Evolutionary conservation across 2,113 vertebrate genomes (phyloP).

Genomic region (Burhinus bistriatus): DNA sequence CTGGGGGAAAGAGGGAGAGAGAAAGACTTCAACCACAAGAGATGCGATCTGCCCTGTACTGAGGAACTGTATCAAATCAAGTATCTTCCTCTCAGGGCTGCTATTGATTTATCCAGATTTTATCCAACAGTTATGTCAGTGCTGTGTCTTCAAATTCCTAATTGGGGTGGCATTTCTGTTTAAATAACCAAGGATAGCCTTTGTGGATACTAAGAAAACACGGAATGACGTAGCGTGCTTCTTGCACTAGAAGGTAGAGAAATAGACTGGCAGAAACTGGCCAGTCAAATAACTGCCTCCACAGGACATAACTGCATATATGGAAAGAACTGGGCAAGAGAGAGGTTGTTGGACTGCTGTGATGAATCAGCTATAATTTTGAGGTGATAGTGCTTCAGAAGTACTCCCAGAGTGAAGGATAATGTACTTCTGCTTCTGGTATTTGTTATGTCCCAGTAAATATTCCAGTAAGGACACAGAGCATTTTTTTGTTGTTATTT

Average conservation of each 20-base stretch:
- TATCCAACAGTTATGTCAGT: not conserved
- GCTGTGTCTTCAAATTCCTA: not conserved
- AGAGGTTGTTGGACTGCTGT: not conserved
- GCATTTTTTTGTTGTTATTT: not conserved
- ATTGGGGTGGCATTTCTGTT: not conserved
- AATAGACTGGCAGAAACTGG: not conserved
- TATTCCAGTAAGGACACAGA: not conserved
- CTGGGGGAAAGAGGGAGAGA: not conserved
- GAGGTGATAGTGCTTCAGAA: not conserved
- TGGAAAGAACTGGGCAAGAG: not conserved
- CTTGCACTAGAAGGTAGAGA: not conserved
- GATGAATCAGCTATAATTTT: not conserved
- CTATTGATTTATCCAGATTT: not conserved
- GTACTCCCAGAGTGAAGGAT: not conserved
- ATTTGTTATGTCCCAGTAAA: not conserved
- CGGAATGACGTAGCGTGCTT: accelerated
- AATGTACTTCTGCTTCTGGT: not conserved
- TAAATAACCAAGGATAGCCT: not conserved
- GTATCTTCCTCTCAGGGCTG: not conserved
- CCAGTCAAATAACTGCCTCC: not conserved
- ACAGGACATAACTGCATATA: not conserved
- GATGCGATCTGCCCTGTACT: not conserved
- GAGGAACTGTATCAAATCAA: not conserved
- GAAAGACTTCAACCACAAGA: not conserved
- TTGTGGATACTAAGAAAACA: not conserved